Conservation (phyloP, 2,113 vertebrate species). For the Austrofundulus limnaeus region DNA sequence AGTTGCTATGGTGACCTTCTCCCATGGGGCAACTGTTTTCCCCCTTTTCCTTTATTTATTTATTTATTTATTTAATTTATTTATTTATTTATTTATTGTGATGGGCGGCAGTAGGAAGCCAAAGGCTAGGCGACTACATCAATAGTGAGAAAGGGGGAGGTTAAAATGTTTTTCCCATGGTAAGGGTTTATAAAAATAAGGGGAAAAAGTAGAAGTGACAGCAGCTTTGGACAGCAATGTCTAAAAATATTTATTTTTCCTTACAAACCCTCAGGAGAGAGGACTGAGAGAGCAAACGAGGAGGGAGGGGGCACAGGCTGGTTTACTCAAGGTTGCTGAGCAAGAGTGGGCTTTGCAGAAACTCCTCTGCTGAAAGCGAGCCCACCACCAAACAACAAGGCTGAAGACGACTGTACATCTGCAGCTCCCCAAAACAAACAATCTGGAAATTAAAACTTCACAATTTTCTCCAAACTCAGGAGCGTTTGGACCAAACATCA, state of each 20-base stretch:
- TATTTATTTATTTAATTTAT: slow-evolving; percentile 48
- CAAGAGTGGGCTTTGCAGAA: slow-evolving; percentile 37
- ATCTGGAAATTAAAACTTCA: too few relatives aligned
- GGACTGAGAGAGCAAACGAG: slow-evolving; percentile 51
- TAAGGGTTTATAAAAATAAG: slow-evolving; percentile 62
- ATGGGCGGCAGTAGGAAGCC: slow-evolving; percentile 75
- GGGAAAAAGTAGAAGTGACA: slow-evolving; percentile 64
- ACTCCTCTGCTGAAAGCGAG: slow-evolving; percentile 8
- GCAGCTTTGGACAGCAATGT: slow-evolving; percentile 65
- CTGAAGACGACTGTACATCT: slow-evolving; percentile 21
- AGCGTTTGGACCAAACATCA: slow-evolving; percentile 6
- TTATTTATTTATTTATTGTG: too few relatives aligned
- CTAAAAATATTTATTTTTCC: slow-evolving; percentile 82
- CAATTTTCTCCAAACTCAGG: slow-evolving; percentile 15
- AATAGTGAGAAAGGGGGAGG: slow-evolving; percentile 74
- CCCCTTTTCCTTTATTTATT: slow-evolving; percentile 56
- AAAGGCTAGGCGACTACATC: slow-evolving; percentile 67
- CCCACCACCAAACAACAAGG: slow-evolving; percentile 18
- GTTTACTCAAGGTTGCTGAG: slow-evolving; percentile 40
- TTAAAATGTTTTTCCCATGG: slow-evolving; percentile 76
- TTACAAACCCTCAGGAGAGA: slow-evolving; percentile 75
- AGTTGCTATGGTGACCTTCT: slow-evolving; percentile 80
- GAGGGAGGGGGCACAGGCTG: slow-evolving; percentile 25
- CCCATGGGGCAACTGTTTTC: slow-evolving; percentile 64
- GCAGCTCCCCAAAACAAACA: slow-evolving; percentile 30